Percentiles rank a stretch among this genome's conserved stretches.
phyloP scores from a whole-genome alignment of 2,797 vertebrate genomes.

The Gallinago solitaria region DNA sequence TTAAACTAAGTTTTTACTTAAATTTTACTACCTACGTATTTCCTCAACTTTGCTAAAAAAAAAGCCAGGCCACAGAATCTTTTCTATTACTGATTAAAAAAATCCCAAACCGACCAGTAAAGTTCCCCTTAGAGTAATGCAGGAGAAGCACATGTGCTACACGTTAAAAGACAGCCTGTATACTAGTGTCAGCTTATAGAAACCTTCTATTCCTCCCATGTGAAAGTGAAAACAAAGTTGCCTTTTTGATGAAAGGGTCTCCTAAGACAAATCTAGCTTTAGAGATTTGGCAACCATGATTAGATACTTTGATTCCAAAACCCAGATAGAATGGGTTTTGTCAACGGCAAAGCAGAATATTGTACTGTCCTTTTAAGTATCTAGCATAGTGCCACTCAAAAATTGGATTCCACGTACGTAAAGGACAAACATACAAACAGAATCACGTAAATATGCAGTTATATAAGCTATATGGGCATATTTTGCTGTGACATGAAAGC shows the following conservation, averaged over 20 bases:
- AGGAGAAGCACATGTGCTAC: fast-evolving
- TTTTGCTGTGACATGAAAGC: neutral
- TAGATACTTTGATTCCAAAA: neutral
- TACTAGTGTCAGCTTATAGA: neutral
- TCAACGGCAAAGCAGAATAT: neutral
- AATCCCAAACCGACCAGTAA: neutral
- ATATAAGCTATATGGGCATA: fast-evolving
- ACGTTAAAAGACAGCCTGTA: neutral
- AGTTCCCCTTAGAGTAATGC: neutral
- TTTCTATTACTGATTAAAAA: neutral
- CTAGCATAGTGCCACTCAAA: fast-evolving
- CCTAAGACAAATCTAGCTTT: neutral
- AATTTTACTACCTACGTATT: neutral
- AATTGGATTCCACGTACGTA: neutral
- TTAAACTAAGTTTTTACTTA: neutral
- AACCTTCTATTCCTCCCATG: neutral
- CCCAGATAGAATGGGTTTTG: fast-evolving
- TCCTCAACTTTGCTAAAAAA: neutral
- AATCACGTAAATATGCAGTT: neutral
- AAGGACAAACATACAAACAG: fast-evolving
- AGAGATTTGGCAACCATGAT: neutral
- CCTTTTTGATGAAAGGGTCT: neutral
- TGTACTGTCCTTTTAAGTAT: neutral
- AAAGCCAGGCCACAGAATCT: neutral
- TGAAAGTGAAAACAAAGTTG: neutral